Evolutionary conservation across 2,113 vertebrate species (phyloP).

Genomic region (Austrofundulus limnaeus): DNA sequence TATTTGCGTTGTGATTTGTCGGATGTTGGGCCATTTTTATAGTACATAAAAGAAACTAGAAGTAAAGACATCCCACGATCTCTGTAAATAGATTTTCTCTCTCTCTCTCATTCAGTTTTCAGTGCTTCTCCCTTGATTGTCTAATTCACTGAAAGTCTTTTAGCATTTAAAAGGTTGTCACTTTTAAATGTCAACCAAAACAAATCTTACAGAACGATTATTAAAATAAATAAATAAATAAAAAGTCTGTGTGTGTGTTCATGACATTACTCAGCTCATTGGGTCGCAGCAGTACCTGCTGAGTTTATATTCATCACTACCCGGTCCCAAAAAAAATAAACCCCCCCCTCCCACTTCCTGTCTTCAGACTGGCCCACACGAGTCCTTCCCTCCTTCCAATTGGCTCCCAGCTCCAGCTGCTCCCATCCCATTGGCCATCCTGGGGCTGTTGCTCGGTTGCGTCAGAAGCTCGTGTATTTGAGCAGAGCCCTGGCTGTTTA

Average conservation of each 20-base stretch:
- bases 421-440: slow-evolving; percentile 63
- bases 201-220: neutral
- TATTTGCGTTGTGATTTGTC: too few species aligned
- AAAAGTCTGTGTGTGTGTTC: slow-evolving; percentile 6
- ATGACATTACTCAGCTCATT: slow-evolving; percentile 13
- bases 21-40: too few species aligned
- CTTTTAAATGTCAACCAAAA: neutral
- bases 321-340: slow-evolving; percentile 12
- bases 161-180: too few species aligned
- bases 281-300: slow-evolving; percentile 49
- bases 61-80: too few species aligned
- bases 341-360: slow-evolving; percentile 39
- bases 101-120: neutral
- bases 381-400: slow-evolving; percentile 26
- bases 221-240: too few species aligned
- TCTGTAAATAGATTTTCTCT: too few species aligned
- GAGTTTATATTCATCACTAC: slow-evolving; percentile 32
- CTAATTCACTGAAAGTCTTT: neutral
- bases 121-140: neutral
- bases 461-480: slow-evolving; percentile 76
- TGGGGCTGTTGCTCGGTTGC: slow-evolving; percentile 64
- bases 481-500: slow-evolving; percentile 80
- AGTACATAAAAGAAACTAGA: too few species aligned
- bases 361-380: slow-evolving; percentile 38
- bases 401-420: slow-evolving; percentile 45